Conservation (phyloP, 37 sponge, comb jelly and placozoan genomes). For the Mnemiopsis leidyi region DNA sequence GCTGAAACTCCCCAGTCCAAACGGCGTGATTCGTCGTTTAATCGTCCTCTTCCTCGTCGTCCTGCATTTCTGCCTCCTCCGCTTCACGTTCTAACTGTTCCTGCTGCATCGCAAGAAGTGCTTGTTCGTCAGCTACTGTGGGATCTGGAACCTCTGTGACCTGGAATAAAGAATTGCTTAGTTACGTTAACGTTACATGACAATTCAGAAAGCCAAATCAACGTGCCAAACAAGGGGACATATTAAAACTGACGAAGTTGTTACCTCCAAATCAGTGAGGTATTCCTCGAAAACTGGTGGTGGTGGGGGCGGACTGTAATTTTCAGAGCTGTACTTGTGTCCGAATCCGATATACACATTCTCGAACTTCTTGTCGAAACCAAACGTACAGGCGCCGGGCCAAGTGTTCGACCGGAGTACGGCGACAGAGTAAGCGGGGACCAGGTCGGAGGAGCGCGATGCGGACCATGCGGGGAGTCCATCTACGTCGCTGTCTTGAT, state of each 20-base stretch:
- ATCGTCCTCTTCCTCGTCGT: slow-evolving; percentile 95
- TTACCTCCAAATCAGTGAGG: slow-evolving; percentile 71
- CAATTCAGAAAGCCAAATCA: background rate
- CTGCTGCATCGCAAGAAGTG: slow-evolving; percentile 62
- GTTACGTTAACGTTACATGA: too few species aligned
- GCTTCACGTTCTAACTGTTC: slow-evolving; percentile 73
- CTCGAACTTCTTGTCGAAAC: slow-evolving; percentile 83
- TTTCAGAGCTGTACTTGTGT: slow-evolving; percentile 84
- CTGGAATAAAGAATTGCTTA: background rate
- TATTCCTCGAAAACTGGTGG: slow-evolving; percentile 88
- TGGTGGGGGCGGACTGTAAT: slow-evolving; percentile 90
- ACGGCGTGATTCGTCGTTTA: too few species aligned
- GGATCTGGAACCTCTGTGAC: slow-evolving; percentile 62
- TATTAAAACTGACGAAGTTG: background rate
- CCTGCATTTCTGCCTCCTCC: slow-evolving; percentile 87
- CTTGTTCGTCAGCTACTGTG: slow-evolving; percentile 61
- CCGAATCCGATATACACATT: slow-evolving; percentile 97
- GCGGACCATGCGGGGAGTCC: slow-evolving; percentile 89
- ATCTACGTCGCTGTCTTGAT: slow-evolving; percentile 84
- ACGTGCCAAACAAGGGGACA: background rate
- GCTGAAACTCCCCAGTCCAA: too few species aligned
- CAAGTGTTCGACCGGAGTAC: slow-evolving; percentile 88
- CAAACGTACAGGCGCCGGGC: slow-evolving; percentile 93
- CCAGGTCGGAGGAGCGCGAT: slow-evolving; percentile 72
- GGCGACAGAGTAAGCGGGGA: slow-evolving; percentile 83